A percentile compares a stretch with the other conserved stretches of the same genome.
Evolutionary conservation across 2,888 invertebrate genomes (phyloP).

Genomic region (Strigamia transsilvanica): DNA sequence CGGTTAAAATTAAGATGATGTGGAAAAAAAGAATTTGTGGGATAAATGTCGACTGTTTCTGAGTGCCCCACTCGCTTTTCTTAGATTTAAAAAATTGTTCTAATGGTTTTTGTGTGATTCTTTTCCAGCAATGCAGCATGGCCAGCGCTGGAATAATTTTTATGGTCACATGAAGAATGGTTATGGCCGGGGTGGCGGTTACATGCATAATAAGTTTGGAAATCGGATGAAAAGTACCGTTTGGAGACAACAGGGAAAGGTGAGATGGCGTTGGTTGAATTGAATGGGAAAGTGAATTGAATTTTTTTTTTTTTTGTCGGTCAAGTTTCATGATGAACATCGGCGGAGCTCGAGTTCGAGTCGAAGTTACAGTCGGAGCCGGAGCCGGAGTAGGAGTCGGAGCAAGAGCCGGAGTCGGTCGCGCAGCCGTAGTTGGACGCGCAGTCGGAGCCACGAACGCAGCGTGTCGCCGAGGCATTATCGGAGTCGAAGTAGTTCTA

Average conservation of each 20-base stretch:
- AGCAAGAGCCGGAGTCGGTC: background rate
- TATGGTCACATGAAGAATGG: conserved; percentile 51
- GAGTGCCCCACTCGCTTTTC: no score
- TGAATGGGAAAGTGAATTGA: background rate
- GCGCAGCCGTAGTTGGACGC: conserved; percentile 38
- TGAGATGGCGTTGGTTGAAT: background rate
- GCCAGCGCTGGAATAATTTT: conserved; percentile 50
- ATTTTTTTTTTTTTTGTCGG: background rate
- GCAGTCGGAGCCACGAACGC: conserved; percentile 51
- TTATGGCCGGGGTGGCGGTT: conserved; percentile 37
- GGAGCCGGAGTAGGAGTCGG: background rate
- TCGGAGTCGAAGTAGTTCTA: conserved; percentile 42
- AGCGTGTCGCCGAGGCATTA: conserved; percentile 45
- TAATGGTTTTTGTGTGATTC: background rate
- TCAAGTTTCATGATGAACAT: conserved; percentile 45
- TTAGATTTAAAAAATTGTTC: no score
- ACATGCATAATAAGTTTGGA: conserved; percentile 38
- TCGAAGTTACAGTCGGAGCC: conserved; percentile 44
- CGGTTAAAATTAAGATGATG: no score
- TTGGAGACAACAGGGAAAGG: conserved; percentile 37
- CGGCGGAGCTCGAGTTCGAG: conserved; percentile 26
- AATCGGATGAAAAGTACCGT: conserved; percentile 40
- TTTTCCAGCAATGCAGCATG: conserved; percentile 48
- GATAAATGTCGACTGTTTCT: no score
- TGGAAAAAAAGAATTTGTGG: no score